Conservation (phyloP, 2,888 invertebrate genomes). For the Masnerella sp. region DNA sequence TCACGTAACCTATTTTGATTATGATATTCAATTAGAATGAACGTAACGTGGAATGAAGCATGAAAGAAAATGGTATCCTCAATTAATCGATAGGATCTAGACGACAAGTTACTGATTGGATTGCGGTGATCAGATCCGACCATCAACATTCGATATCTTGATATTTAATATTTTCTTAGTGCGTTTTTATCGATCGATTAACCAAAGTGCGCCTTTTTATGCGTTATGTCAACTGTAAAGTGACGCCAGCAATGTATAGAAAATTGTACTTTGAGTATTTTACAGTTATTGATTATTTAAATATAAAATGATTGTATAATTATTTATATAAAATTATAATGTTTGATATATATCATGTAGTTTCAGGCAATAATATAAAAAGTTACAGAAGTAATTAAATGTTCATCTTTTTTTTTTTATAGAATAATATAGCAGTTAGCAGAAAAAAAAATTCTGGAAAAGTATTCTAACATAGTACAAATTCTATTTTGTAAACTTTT, state of each 20-base stretch:
- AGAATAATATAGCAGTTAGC: no score
- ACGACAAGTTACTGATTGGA: neutral
- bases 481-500: no score
- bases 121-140: slow-evolving; percentile 41
- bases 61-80: slow-evolving; percentile 8
- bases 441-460: no score
- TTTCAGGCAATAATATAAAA: no score
- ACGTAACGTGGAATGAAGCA: slow-evolving; percentile 3
- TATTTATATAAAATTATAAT: no score
- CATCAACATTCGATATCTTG: slow-evolving; percentile 62
- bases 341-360: no score
- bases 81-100: slow-evolving; percentile 6
- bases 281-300: no score
- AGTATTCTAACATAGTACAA: no score
- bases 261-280: neutral
- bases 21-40: neutral
- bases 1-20: neutral
- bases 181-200: slow-evolving; percentile 68
- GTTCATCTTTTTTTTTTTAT: no score
- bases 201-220: slow-evolving; percentile 48
- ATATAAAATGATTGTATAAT: no score
- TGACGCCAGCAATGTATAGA: neutral
- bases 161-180: slow-evolving; percentile 54
- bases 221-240: neutral
- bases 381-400: no score